A percentile compares a stretch with the other conserved stretches of the same genome.
Evolutionary conservation across 92 coral and sea anemone species (phyloP).

Genomic region (Porites divaricata): DNA sequence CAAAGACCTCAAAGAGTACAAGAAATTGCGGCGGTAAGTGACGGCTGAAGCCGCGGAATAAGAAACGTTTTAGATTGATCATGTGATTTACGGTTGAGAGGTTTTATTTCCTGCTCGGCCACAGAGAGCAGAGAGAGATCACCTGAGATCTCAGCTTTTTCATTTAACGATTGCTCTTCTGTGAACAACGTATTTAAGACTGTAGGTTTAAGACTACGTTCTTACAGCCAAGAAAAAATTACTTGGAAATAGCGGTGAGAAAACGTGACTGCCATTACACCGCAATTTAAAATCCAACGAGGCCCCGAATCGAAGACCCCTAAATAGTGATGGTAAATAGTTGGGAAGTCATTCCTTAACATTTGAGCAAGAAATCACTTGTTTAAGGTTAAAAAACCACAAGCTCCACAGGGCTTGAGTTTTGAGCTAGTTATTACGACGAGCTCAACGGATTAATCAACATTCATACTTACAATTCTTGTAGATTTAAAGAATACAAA

Average conservation of each 20-base stretch:
- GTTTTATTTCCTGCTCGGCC: not conserved
- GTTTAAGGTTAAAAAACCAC: no score
- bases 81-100: slow-evolving; percentile 39
- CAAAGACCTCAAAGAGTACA: slow-evolving; percentile 58
- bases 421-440: no score
- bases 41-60: not conserved
- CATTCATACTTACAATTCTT: no score
- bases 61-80: not conserved
- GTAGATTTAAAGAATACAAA: no score
- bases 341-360: no score
- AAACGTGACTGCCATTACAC: not conserved
- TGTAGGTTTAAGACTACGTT: not conserved
- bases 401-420: no score
- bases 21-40: slow-evolving; percentile 65
- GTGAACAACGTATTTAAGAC: no score
- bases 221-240: not conserved
- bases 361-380: no score
- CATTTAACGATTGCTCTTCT: not conserved
- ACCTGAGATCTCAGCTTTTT: not conserved
- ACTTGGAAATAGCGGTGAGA: not conserved
- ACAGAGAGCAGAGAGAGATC: not conserved
- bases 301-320: no score
- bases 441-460: no score
- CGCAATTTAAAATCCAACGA: not conserved
- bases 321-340: no score